These are phyloP conservation scores for Serripes groenlandicus DNA, from an alignment of 2,888 invertebrate genomes.

Conservation along the genomic window DNA sequence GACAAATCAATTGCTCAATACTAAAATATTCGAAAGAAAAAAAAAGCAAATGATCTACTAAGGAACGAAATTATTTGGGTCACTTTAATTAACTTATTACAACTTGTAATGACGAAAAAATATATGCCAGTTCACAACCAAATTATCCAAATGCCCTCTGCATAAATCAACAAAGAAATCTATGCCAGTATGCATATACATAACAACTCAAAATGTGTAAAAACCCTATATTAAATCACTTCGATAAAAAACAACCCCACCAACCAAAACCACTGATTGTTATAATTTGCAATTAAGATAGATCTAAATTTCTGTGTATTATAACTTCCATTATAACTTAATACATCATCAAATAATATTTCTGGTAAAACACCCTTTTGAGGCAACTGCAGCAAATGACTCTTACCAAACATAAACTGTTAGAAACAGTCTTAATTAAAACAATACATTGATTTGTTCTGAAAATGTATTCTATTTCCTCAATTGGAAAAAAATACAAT, in stretches of 20 bases:
- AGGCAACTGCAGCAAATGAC: not conserved
- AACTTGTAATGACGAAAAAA: not conserved
- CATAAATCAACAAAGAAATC: too few species aligned
- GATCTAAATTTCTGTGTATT: not conserved
- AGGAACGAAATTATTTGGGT: constrained; percentile 44
- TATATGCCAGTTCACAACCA: not conserved
- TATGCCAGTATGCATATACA: not conserved
- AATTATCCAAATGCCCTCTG: not conserved
- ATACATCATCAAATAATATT: not conserved
- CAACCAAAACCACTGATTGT: not conserved
- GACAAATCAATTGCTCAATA: not conserved
- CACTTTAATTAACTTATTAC: not conserved
- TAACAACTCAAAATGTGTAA: not conserved
- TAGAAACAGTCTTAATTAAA: not conserved
- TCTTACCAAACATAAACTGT: not conserved
- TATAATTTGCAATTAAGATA: not conserved
- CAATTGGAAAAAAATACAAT: too few species aligned
- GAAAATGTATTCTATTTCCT: too few species aligned
- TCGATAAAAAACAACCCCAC: not conserved
- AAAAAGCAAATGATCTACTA: constrained; percentile 47
- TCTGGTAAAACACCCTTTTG: not conserved
- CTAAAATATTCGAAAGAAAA: not conserved
- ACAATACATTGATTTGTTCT: not conserved
- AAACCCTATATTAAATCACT: not conserved
- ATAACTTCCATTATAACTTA: not conserved